These are phyloP conservation scores for Saguinus imperator DNA, from an alignment of 2,113 vertebrate genomes.

Conservation along the genomic window DNA sequence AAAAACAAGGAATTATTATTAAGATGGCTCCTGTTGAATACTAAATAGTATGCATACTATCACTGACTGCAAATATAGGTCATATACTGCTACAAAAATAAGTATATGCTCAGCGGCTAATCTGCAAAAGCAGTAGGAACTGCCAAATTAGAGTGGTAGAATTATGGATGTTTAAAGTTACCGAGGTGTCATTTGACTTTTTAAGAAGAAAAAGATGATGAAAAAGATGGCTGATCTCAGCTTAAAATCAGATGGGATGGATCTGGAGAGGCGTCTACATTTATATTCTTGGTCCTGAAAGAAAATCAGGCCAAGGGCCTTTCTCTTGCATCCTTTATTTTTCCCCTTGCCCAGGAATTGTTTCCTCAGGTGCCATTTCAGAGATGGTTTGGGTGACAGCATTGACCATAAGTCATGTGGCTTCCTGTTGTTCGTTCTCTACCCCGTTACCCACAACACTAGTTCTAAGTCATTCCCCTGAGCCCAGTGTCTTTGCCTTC, in stretches of 20 bases:
- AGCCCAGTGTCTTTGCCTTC: not conserved
- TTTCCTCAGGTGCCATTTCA: conserved; percentile 1
- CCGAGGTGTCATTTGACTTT: not conserved
- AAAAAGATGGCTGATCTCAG: conserved; percentile 12
- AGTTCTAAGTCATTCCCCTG: not conserved
- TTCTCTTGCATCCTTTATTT: not conserved
- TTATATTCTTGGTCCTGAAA: conserved; percentile 15
- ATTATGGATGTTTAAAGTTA: not conserved
- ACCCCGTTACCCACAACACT: not conserved
- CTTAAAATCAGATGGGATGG: conserved; percentile 2
- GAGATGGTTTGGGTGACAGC: not conserved
- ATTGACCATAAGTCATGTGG: not conserved
- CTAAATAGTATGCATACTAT: conserved; percentile 24
- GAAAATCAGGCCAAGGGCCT: not conserved
- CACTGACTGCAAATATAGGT: not conserved
- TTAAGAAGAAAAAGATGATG: not conserved
- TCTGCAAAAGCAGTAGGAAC: conserved; percentile 18
- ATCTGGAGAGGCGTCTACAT: not conserved
- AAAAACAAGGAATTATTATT: conserved; percentile 62
- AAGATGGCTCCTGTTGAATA: conserved; percentile 60
- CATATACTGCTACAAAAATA: not conserved
- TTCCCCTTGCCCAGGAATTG: conserved; percentile 18
- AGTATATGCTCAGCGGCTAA: not conserved
- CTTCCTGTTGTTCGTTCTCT: not conserved
- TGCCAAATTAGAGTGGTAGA: not conserved